Conservation (phyloP, 2,888 invertebrate genomes). For the Psococerastis gibbosa region DNA sequence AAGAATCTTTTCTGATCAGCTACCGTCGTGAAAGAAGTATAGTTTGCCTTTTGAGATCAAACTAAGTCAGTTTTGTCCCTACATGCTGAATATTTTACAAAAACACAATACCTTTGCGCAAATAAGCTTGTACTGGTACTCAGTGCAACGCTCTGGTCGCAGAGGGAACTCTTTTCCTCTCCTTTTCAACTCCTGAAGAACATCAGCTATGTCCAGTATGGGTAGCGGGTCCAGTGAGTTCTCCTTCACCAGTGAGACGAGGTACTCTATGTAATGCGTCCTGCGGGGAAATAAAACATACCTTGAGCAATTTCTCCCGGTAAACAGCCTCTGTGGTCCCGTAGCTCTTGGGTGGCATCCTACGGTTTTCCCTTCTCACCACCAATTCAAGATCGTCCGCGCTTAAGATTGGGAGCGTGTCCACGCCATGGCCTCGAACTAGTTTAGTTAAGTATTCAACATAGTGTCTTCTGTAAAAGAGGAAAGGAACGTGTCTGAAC, state of each 20-base stretch:
- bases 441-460: conserved; percentile 69
- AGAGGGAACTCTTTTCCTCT: conserved; percentile 69
- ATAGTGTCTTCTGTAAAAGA: conserved; percentile 60
- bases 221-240: conserved; percentile 72
- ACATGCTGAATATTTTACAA: too few species aligned
- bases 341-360: conserved; percentile 56
- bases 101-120: conserved; percentile 50
- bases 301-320: conserved; percentile 30
- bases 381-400: conserved; percentile 68
- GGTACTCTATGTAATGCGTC: conserved; percentile 88
- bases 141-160: conserved; percentile 61
- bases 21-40: too few species aligned
- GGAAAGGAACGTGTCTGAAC: conserved; percentile 12
- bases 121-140: conserved; percentile 65
- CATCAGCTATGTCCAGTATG: conserved; percentile 71
- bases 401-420: conserved; percentile 56
- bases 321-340: conserved; percentile 34
- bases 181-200: conserved; percentile 69
- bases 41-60: too few species aligned
- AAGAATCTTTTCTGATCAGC: too few species aligned
- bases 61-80: too few species aligned
- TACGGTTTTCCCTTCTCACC: conserved; percentile 50
- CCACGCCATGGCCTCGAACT: conserved; percentile 50
- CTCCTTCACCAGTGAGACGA: conserved; percentile 70
- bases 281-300: conserved; percentile 36